Percentiles rank a stretch among this genome's conserved stretches.
These are phyloP conservation scores for Apodemus sylvaticus DNA, from an alignment of 2,113 vertebrate genomes.

Conservation along the genomic window DNA sequence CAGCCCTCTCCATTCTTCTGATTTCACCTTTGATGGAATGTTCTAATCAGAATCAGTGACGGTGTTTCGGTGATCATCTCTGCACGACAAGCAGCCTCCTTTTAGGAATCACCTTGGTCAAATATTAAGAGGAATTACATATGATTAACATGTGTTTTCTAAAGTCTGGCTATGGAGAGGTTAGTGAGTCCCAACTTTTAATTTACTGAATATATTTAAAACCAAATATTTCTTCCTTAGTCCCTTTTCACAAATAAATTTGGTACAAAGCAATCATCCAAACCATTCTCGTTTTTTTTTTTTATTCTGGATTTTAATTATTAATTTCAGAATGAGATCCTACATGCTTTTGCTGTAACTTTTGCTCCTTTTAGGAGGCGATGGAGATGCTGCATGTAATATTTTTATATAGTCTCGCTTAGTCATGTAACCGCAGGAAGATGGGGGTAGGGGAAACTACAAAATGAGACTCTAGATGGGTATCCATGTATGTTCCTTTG, in stretches of 20 bases:
- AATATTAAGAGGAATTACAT: slow-evolving; percentile 3
- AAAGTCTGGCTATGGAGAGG: background rate
- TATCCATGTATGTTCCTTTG: background rate
- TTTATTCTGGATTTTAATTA: background rate
- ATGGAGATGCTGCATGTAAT: no score
- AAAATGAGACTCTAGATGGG: background rate
- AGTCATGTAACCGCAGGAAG: background rate
- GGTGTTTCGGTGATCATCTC: background rate
- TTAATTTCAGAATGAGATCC: background rate
- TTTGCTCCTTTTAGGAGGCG: background rate
- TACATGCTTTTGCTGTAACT: background rate
- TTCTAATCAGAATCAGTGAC: background rate
- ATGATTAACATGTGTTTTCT: background rate
- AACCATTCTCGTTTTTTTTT: background rate
- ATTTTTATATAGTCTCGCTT: background rate
- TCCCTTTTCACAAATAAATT: no score
- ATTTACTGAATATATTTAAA: background rate
- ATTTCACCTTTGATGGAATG: background rate
- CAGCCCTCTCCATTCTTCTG: background rate
- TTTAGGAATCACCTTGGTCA: background rate
- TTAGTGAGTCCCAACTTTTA: background rate
- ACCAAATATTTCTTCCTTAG: no score
- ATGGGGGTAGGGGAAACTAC: background rate
- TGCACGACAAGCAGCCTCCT: background rate
- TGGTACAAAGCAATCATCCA: background rate